Conservation (phyloP, 2,797 vertebrate genomes). For the Helarctos malayanus region DNA sequence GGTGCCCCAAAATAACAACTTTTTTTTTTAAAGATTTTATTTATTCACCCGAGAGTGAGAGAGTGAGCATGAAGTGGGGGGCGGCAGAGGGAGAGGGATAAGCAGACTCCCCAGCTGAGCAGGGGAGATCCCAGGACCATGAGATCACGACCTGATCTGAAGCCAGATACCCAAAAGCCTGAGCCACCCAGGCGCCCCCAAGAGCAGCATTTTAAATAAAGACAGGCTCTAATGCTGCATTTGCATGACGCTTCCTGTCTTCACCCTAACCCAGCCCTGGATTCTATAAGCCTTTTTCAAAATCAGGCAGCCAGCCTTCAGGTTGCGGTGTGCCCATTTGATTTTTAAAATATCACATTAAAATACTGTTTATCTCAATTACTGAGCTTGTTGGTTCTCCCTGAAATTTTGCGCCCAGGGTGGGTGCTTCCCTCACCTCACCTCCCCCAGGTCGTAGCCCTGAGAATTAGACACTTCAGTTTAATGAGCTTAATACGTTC, state of each 20-base stretch:
- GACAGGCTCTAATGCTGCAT: not conserved
- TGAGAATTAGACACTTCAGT: not conserved
- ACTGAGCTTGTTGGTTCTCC: not conserved
- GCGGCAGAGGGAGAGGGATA: no score
- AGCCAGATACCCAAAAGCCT: no score
- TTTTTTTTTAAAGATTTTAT: no score
- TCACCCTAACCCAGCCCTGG: not conserved
- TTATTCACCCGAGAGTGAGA: no score
- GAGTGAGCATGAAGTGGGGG: no score
- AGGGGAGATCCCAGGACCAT: no score
- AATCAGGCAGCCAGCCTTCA: not conserved
- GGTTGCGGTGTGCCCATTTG: not conserved
- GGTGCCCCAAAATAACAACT: no score
- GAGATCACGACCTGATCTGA: no score
- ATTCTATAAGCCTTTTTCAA: not conserved
- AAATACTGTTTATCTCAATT: constrained; percentile 2
- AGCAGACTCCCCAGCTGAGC: no score
- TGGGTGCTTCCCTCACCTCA: not conserved
- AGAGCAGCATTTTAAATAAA: not conserved
- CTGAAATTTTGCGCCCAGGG: not conserved
- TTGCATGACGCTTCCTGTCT: no score
- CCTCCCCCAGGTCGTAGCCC: not conserved
- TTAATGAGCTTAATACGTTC: not conserved
- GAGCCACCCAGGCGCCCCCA: no score
- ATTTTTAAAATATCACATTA: not conserved